A percentile compares a stretch with the other conserved stretches of the same genome.
phyloP scores from a whole-genome alignment of 2,888 invertebrate species.

The Aplocera efformata region DNA sequence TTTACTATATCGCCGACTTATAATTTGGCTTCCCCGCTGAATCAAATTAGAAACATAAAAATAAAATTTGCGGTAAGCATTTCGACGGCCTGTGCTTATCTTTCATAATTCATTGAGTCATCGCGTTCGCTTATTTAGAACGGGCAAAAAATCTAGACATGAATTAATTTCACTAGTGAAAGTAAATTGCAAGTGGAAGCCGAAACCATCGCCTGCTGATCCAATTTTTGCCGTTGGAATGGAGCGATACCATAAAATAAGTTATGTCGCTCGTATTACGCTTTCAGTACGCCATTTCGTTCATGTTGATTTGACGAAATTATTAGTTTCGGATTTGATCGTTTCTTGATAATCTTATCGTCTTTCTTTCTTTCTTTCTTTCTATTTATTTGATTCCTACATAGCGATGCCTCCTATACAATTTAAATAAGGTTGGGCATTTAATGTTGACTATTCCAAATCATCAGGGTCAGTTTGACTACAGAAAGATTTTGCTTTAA shows the following conservation, averaged over 20 bases:
- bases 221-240: slow-evolving; percentile 21
- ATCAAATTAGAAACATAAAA: slow-evolving; percentile 23
- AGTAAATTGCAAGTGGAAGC: slow-evolving; percentile 17
- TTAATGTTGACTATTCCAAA: no score
- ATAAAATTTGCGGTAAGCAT: slow-evolving; percentile 18
- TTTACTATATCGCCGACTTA: slow-evolving; percentile 20
- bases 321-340: slow-evolving; percentile 23
- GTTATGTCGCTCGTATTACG: slow-evolving; percentile 33
- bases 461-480: slow-evolving; percentile 6
- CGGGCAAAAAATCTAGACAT: slow-evolving; percentile 22
- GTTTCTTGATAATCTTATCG: slow-evolving; percentile 21
- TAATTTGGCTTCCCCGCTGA: slow-evolving; percentile 17
- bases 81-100: slow-evolving; percentile 19
- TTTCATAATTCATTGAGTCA: slow-evolving; percentile 26
- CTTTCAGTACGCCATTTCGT: slow-evolving; percentile 31
- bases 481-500: slow-evolving; percentile 1
- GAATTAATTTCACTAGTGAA: slow-evolving; percentile 28
- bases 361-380: no score
- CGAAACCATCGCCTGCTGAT: slow-evolving; percentile 19
- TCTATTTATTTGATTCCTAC: no score
- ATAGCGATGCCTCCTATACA: slow-evolving; percentile 3
- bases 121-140: slow-evolving; percentile 20
- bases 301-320: slow-evolving; percentile 30
- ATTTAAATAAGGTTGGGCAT: slow-evolving; percentile 1
- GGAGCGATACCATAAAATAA: slow-evolving; percentile 28